Percentiles rank a stretch among this genome's conserved stretches.
These are phyloP conservation scores for Pomacea canaliculata DNA, from an alignment of 2,888 invertebrate genomes.

Conservation along the genomic window DNA sequence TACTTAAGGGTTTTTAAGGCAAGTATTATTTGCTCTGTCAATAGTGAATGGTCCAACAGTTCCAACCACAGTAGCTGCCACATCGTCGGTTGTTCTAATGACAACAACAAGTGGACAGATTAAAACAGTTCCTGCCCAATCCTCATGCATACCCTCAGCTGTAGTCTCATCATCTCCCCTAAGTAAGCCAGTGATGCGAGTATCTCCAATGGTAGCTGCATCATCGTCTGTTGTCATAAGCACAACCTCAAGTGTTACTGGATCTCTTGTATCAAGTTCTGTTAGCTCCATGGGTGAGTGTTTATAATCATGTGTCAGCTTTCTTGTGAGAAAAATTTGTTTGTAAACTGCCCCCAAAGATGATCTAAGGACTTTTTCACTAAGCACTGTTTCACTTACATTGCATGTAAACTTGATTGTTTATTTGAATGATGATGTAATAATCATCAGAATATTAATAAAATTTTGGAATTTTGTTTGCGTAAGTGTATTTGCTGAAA, in stretches of 20 bases:
- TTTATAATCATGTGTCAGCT: no score
- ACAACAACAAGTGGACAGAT: constrained; percentile 13
- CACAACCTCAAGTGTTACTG: constrained; percentile 12
- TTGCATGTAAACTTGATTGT: no score
- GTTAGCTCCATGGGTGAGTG: not conserved
- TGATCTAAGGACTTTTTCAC: no score
- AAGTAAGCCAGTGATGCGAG: constrained; percentile 61
- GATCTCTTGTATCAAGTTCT: not conserved
- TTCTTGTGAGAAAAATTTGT: no score
- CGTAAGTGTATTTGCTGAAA: no score
- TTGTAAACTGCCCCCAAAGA: no score
- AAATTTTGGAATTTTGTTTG: no score
- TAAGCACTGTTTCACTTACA: no score
- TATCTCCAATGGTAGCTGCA: constrained; percentile 58
- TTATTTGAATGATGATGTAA: no score
- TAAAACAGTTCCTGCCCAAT: constrained; percentile 3
- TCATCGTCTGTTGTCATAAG: constrained; percentile 12
- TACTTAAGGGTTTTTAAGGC: no score
- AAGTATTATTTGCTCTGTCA: no score
- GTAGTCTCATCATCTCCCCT: not conserved
- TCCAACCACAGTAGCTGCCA: constrained; percentile 13
- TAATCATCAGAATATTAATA: no score
- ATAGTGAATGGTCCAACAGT: not conserved
- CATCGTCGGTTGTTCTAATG: not conserved
- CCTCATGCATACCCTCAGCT: not conserved